Evolutionary conservation across 2,888 invertebrate species (phyloP), one percentile per base, ranked within the genome.

Genomic region (Entomobrya multifasciata): DNA sequence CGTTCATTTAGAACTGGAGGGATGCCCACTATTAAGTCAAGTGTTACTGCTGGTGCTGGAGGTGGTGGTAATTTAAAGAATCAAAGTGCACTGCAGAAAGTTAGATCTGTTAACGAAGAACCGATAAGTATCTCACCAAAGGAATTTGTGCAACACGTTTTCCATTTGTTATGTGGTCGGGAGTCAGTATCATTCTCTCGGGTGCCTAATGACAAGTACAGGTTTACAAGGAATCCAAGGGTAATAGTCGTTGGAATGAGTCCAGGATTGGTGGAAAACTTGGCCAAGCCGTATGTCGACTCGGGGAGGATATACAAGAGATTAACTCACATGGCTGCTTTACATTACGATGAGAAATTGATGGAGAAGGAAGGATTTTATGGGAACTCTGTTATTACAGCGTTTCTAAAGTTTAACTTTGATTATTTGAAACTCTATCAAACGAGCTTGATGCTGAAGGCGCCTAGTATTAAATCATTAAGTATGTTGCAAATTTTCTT

Each of bases 81-180:
- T 0, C 15, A 36, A 17, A 30, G 17, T 5, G 27, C 65, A 0
- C 3, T 55, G 10, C 15, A n/a, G 1, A 52, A 22, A n/a, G 13
- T 77, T 44, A 76, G 67, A 13, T 52, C 78, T 3, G 36, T 30
- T 6, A 70, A 67, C 36, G 60, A 47, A 13, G n/a, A 36, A 27
- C 77, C 57, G 11, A 1, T 72, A 0, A 80, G 88, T 27, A 86
- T 90, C 60, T 25, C 88, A 25, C 11, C 86, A 0, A 27, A 74
- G 0, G 79, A 90, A 20, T 90, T 90, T 70, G 67, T 91, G 6
- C 81, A 89, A 10, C 86, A 90, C 36, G 49, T 87, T 15, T 65
- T 91, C 10, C 90, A 90, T 76, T 85, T 91, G 2, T 55, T 90
- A n/a, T 79, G 81, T 62, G 91, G 90, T 13, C 87, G 90, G 27